Evolutionary conservation across 2,888 invertebrate genomes (phyloP).

Genomic region (Drosophila yooni): DNA sequence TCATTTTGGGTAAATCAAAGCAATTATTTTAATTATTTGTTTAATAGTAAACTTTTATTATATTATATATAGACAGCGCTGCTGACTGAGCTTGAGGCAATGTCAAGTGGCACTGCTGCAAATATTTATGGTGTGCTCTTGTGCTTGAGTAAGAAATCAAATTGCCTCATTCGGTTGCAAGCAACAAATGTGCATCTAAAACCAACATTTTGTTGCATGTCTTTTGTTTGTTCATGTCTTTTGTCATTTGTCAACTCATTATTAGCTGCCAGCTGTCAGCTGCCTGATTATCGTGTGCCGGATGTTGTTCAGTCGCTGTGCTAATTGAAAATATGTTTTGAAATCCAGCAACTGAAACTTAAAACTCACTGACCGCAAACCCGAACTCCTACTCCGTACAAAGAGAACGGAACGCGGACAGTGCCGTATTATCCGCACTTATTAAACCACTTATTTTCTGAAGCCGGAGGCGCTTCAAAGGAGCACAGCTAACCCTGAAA

Average conservation of each 20-base stretch:
- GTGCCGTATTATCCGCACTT: conserved; percentile 34
- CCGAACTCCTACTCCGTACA: background rate
- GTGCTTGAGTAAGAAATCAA: background rate
- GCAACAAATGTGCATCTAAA: background rate
- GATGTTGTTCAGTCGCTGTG: conserved; percentile 26
- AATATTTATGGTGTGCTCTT: background rate
- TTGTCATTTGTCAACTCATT: conserved; percentile 58
- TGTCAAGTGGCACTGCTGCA: background rate
- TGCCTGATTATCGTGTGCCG: conserved; percentile 9
- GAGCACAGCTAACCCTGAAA: background rate
- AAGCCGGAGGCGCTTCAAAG: background rate
- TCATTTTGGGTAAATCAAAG: background rate
- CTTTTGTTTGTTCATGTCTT: too few relatives aligned
- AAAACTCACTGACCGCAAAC: conserved; percentile 2
- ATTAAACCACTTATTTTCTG: conserved; percentile 48
- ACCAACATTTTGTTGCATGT: background rate
- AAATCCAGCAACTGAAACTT: conserved; percentile 18
- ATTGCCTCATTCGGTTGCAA: background rate
- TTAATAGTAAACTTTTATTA: background rate
- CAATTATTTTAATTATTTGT: background rate
- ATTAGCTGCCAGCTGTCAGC: conserved; percentile 40
- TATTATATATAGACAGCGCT: background rate
- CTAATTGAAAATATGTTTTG: conserved; percentile 71
- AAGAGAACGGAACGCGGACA: conserved; percentile 7
- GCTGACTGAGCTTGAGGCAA: background rate